Percentiles rank a stretch among this genome's conserved stretches.
These are phyloP conservation scores for Colostygia pectinataria DNA, from an alignment of 2,888 invertebrate species.

Conservation along the genomic window DNA sequence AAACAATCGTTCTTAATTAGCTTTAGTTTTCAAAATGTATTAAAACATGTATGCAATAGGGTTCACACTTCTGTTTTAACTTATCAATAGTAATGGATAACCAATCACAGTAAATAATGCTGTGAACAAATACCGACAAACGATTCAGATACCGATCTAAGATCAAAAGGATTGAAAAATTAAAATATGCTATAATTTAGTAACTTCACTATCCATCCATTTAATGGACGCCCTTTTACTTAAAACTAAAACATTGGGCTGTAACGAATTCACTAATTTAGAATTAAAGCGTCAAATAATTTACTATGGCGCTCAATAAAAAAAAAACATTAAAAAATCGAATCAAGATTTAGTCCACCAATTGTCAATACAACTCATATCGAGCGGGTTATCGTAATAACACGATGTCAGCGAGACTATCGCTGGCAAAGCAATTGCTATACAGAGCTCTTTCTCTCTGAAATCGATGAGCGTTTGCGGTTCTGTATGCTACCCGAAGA, in stretches of 20 bases:
- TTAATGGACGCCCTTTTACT: conserved; percentile 57
- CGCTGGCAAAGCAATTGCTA: conserved; percentile 48
- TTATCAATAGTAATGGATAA: conserved; percentile 33
- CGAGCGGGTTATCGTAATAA: conserved; percentile 4
- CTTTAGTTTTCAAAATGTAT: conserved; percentile 8
- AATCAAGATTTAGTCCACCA: conserved; percentile 7
- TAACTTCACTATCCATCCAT: conserved; percentile 65
- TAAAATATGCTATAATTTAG: conserved; percentile 51
- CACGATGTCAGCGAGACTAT: conserved; percentile 5
- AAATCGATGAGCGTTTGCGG: conserved; percentile 71
- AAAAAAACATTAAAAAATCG: conserved; percentile 22
- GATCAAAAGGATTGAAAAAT: conserved; percentile 40
- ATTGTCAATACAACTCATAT: no score
- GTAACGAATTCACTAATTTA: conserved; percentile 45
- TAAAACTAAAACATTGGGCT: conserved; percentile 52
- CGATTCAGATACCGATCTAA: conserved; percentile 41
- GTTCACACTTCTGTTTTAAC: conserved; percentile 15
- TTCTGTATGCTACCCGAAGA: conserved; percentile 76
- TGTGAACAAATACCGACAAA: conserved; percentile 27
- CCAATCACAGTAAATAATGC: conserved; percentile 44
- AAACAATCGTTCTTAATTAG: no score
- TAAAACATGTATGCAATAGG: conserved; percentile 11
- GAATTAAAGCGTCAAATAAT: conserved; percentile 41
- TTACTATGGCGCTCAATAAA: conserved; percentile 52
- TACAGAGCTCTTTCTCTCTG: conserved; percentile 76